phyloP scores from a whole-genome alignment of 2,113 vertebrate genomes.

The Gallinago media region DNA sequence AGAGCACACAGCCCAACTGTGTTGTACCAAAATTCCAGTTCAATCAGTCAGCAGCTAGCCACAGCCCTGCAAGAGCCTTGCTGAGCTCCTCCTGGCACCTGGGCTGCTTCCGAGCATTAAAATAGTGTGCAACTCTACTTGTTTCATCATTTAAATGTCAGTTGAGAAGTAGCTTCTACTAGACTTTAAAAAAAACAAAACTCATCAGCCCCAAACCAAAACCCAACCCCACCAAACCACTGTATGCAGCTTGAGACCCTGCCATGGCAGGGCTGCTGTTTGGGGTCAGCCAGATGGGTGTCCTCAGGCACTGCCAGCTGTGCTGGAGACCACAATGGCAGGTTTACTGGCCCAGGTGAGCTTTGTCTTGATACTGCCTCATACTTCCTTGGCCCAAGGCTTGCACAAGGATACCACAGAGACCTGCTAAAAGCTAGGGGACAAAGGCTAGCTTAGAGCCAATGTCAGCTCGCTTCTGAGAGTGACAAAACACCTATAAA shows the following conservation, averaged over 20 bases:
- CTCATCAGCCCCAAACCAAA: neutral
- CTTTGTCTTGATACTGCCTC: neutral
- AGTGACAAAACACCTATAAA: neutral
- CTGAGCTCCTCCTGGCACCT: neutral
- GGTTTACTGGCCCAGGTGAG: neutral
- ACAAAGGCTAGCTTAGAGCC: neutral
- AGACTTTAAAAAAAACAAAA: neutral
- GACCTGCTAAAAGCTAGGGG: neutral
- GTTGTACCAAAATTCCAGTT: neutral
- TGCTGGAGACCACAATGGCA: neutral
- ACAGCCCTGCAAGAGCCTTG: neutral
- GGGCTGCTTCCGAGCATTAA: neutral
- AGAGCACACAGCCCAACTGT: neutral
- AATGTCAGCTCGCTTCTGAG: neutral
- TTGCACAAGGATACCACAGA: neutral
- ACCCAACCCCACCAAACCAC: neutral
- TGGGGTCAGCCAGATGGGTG: neutral
- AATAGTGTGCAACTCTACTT: neutral
- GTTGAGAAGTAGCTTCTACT: conserved; percentile 7
- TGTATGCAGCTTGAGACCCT: neutral
- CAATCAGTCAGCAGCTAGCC: neutral
- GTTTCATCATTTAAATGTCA: neutral
- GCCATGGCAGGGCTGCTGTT: neutral
- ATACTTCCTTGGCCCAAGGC: neutral
- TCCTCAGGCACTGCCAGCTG: neutral